Percentiles rank a stretch among this genome's conserved stretches.
phyloP scores from a whole-genome alignment of 2,888 invertebrate genomes.

The Caenorhabditis parvicauda region DNA sequence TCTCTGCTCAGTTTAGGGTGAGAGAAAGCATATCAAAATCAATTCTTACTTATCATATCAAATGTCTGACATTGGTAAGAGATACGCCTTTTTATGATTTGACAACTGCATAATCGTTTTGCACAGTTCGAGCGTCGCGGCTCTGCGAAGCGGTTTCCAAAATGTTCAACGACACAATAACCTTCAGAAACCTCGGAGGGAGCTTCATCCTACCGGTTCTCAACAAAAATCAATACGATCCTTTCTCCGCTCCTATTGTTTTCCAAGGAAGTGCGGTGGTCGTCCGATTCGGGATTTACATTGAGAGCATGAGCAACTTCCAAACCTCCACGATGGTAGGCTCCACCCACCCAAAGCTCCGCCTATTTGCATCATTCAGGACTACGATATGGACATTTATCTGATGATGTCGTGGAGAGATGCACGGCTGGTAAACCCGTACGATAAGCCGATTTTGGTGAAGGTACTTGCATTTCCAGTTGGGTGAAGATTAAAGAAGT shows the following conservation, averaged over 20 bases:
- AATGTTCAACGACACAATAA: not conserved
- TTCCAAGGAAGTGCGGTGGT: slow-evolving; percentile 56
- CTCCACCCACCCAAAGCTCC: too few species aligned
- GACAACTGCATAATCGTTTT: too few species aligned
- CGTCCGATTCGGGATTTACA: slow-evolving; percentile 61
- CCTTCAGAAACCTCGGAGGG: slow-evolving; percentile 46
- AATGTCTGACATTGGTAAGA: not conserved
- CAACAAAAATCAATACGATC: slow-evolving; percentile 60
- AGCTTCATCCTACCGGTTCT: slow-evolving; percentile 58
- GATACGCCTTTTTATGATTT: not conserved
- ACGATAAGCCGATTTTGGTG: slow-evolving; percentile 58
- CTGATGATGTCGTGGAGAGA: slow-evolving; percentile 61
- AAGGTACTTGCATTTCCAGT: slow-evolving; percentile 31
- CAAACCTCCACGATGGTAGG: slow-evolving; percentile 60
- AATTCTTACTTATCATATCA: too few species aligned
- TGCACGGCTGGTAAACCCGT: slow-evolving; percentile 56
- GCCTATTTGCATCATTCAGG: slow-evolving; percentile 41
- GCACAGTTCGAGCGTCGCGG: too few species aligned
- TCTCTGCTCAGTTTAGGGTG: too few species aligned
- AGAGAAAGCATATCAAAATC: too few species aligned
- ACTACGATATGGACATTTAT: slow-evolving; percentile 63
- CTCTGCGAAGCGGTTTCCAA: too few species aligned
- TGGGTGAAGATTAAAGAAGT: not conserved
- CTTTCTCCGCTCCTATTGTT: slow-evolving; percentile 59
- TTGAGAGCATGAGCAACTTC: slow-evolving; percentile 61